Percentiles rank a stretch among this genome's conserved stretches.
These are phyloP conservation scores for Albula goreensis DNA, from an alignment of 2,113 vertebrate genomes.

Conservation along the genomic window DNA sequence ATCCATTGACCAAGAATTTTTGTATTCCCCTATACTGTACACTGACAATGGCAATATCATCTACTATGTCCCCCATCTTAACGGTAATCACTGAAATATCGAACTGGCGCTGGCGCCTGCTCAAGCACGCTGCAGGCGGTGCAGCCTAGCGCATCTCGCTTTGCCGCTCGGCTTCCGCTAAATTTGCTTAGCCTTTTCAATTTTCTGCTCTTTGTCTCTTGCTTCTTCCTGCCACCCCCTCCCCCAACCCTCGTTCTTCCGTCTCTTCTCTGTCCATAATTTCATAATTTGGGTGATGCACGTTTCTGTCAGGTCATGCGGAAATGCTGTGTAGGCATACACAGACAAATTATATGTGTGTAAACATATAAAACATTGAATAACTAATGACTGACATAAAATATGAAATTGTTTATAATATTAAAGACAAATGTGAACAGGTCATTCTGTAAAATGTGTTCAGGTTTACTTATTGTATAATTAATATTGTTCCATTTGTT, in stretches of 20 bases:
- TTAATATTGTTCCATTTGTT: not conserved
- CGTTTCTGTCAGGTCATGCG: not conserved
- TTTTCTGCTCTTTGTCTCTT: slow-evolving; percentile 24
- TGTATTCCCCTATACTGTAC: not conserved
- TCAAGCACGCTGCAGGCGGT: not conserved
- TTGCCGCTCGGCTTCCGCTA: not conserved
- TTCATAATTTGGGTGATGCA: not conserved
- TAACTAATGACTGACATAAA: not conserved
- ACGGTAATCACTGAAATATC: not conserved
- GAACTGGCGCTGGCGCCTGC: not conserved
- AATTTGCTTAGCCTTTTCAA: not conserved
- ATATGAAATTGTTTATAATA: too few species aligned
- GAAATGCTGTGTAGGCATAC: not conserved
- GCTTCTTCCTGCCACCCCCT: slow-evolving; percentile 6
- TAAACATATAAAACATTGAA: not conserved
- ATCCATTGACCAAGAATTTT: not conserved
- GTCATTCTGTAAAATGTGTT: too few species aligned
- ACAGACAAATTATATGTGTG: not conserved
- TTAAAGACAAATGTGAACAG: too few species aligned
- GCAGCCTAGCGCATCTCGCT: not conserved
- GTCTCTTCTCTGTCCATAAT: not conserved
- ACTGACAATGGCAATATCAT: not conserved
- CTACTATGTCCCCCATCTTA: not conserved
- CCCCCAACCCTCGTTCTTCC: not conserved
- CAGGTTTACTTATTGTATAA: too few species aligned